Evolutionary conservation across 2,888 invertebrate species (phyloP).

Genomic region (Dynastes grantii): DNA sequence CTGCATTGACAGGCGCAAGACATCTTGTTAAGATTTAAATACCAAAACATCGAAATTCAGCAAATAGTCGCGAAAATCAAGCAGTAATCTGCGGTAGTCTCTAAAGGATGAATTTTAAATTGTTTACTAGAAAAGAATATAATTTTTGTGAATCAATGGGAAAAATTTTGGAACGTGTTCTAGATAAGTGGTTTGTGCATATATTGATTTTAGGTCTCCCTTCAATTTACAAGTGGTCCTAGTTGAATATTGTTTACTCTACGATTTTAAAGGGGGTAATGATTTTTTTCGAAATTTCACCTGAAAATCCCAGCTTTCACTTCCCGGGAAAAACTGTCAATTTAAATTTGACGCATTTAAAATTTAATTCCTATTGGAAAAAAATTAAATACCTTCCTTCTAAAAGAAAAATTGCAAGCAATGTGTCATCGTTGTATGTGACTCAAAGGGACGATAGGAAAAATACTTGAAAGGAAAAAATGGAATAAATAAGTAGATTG

Average conservation of each 20-base stretch:
- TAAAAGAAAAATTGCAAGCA: neutral
- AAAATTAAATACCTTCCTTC: neutral
- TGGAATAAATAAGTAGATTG: constrained; percentile 26
- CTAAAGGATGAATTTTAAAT: neutral
- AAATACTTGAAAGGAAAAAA: neutral
- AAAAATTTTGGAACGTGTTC: constrained; percentile 44
- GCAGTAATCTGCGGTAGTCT: neutral
- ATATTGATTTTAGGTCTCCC: constrained; percentile 54
- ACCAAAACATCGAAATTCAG: neutral
- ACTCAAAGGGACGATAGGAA: constrained; percentile 11
- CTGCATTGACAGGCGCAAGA: constrained; percentile 65
- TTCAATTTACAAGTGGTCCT: constrained; percentile 53
- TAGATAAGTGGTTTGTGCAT: constrained; percentile 48
- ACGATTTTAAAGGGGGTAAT: constrained; percentile 27
- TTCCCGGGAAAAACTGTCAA: neutral
- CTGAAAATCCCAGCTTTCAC: neutral
- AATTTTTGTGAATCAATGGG: constrained; percentile 22
- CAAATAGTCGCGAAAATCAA: constrained; percentile 6
- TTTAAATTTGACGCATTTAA: neutral
- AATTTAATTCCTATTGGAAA: neutral
- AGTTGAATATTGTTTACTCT: constrained; percentile 52
- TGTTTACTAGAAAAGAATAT: constrained; percentile 27
- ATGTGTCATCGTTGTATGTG: constrained; percentile 45
- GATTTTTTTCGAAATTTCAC: neutral
- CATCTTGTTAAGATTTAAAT: constrained; percentile 51